phyloP scores from a whole-genome alignment of 2,113 vertebrate species.

The Tachysurus vachellii region DNA sequence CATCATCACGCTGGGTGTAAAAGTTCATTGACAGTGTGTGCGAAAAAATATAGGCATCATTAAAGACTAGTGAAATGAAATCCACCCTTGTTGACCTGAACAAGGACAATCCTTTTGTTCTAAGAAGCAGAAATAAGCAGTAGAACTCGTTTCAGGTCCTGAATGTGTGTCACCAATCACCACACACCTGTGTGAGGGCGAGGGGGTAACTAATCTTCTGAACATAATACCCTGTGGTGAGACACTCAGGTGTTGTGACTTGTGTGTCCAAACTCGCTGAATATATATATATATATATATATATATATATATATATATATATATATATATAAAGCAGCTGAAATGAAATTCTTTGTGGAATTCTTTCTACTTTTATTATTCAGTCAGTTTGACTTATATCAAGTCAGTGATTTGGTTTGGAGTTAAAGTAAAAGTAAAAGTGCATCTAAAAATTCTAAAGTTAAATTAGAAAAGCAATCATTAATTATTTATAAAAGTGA shows the following conservation, averaged over 20 bases:
- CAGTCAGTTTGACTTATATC: not conserved
- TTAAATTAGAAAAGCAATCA: not conserved
- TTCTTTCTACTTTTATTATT: not conserved
- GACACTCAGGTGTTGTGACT: not conserved
- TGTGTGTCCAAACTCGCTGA: conserved; percentile 13
- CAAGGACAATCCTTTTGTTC: not conserved
- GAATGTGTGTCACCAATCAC: not conserved
- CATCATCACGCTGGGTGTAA: not conserved
- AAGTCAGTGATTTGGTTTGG: not conserved
- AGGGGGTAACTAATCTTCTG: conserved; percentile 6
- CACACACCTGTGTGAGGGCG: not conserved
- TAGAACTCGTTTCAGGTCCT: not conserved
- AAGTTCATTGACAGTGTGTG: not conserved
- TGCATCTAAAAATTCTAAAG: not conserved
- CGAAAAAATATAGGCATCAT: not conserved
- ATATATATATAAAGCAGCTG: not conserved
- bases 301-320: too few species aligned
- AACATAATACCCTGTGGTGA: conserved; percentile 21
- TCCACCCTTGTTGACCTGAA: not conserved
- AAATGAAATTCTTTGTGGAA: conserved; percentile 9
- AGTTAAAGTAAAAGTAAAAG: not conserved
- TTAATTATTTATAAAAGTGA: too few species aligned
- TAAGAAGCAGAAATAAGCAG: not conserved
- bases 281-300: not conserved
- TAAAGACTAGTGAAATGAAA: not conserved